A percentile compares a stretch with the other conserved stretches of the same genome.
Conservation (phyloP, 2,888 invertebrate species). For the Cantharis flavilabris region DNA sequence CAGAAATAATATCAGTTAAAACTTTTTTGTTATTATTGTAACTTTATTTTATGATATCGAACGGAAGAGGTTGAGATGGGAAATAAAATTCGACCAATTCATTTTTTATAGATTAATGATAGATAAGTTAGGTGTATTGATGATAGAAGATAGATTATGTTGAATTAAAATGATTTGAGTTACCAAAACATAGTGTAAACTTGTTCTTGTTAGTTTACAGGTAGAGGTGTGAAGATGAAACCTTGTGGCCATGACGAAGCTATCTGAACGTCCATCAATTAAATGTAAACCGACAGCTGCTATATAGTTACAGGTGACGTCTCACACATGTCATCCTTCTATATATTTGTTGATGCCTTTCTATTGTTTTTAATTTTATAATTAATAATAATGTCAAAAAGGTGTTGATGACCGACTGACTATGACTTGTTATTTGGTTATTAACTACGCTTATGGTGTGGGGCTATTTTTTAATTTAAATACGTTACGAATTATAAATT, state of each 20-base stretch:
- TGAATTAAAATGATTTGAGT: background rate
- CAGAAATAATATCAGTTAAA: constrained; percentile 38
- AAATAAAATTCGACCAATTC: constrained; percentile 3
- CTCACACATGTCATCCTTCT: constrained; percentile 50
- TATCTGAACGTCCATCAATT: constrained; percentile 51
- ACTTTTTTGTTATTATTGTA: constrained; percentile 38
- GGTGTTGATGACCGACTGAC: constrained; percentile 40
- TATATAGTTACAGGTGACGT: constrained; percentile 44
- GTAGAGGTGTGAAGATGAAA: constrained; percentile 52
- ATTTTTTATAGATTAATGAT: background rate
- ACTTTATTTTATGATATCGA: constrained; percentile 4
- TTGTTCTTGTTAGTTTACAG: constrained; percentile 46
- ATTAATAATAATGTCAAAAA: constrained; percentile 45
- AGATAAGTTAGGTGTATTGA: background rate
- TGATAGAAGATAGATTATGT: background rate
- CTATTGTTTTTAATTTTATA: constrained; percentile 48
- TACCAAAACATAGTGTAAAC: constrained; percentile 30
- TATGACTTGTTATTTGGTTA: background rate
- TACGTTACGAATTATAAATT: background rate
- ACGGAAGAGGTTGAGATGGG: constrained; percentile 2
- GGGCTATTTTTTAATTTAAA: background rate
- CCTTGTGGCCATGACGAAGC: constrained; percentile 53
- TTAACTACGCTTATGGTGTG: background rate
- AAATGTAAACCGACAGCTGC: constrained; percentile 53
- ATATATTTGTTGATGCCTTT: constrained; percentile 42